These are phyloP conservation scores for Conus betulinus DNA, from an alignment of 1,140 invertebrate species.

Conservation along the genomic window DNA sequence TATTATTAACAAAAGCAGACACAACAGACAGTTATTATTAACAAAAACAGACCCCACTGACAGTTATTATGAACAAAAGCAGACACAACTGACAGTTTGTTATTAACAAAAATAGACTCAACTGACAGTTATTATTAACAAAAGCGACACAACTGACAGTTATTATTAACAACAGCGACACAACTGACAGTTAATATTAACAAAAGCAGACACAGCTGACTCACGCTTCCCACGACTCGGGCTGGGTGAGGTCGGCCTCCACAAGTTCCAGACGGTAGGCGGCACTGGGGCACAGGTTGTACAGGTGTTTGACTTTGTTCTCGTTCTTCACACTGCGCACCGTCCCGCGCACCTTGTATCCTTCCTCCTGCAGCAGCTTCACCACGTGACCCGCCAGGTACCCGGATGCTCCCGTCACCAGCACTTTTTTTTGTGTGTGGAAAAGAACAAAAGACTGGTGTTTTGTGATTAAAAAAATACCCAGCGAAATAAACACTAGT, in stretches of 20 bases:
- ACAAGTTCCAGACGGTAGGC: constrained; percentile 76
- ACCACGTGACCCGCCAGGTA: constrained; percentile 79
- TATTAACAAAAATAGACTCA: too few relatives aligned
- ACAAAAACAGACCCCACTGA: too few relatives aligned
- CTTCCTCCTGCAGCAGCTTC: constrained; percentile 77
- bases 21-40: too few relatives aligned
- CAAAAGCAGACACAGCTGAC: constrained; percentile 39
- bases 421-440: constrained; percentile 61
- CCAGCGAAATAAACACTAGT: too few relatives aligned
- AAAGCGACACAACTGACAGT: too few relatives aligned
- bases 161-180: too few relatives aligned
- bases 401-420: constrained; percentile 81
- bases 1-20: too few relatives aligned
- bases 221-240: constrained; percentile 70
- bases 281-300: constrained; percentile 74
- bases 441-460: neutral
- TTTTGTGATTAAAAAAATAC: too few relatives aligned
- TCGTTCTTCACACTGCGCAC: constrained; percentile 76
- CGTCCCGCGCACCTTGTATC: constrained; percentile 78
- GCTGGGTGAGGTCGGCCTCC: constrained; percentile 71
- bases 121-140: too few relatives aligned
- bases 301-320: constrained; percentile 74
- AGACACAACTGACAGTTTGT: too few relatives aligned
- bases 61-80: too few relatives aligned
- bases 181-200: too few relatives aligned